These are phyloP conservation scores for Heterochromis multidens DNA, from an alignment of 2,113 vertebrate genomes.

Conservation along the genomic window DNA sequence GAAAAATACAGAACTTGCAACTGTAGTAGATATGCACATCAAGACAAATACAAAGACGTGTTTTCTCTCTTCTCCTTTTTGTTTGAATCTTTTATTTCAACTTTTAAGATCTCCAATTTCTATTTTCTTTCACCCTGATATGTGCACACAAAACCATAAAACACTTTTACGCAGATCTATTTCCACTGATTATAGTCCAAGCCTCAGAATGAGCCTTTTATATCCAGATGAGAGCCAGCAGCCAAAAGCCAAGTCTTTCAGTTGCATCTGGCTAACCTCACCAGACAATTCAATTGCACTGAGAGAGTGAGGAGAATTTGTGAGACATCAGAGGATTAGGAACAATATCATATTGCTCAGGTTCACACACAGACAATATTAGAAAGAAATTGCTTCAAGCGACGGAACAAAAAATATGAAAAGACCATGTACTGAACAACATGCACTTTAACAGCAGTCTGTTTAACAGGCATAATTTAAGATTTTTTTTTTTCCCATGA, in stretches of 20 bases:
- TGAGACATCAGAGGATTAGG: conserved; percentile 22
- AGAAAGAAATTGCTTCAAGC: background rate
- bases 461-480: background rate
- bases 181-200: conserved; percentile 2
- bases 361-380: conserved; percentile 25
- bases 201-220: conserved; percentile 4
- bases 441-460: background rate
- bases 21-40: background rate
- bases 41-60: background rate
- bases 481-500: background rate
- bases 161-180: background rate
- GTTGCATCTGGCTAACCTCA: conserved; percentile 11
- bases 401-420: background rate
- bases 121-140: background rate
- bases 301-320: conserved; percentile 39
- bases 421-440: background rate
- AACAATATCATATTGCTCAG: conserved; percentile 2
- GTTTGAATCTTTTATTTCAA: conserved; percentile 3
- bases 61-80: background rate
- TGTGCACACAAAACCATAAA: background rate
- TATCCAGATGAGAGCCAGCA: conserved; percentile 8
- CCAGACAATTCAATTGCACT: conserved; percentile 18
- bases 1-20: background rate
- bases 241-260: conserved; percentile 7
- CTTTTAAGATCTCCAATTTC: background rate